A percentile compares a stretch with the other conserved stretches of the same genome.
phyloP scores from a whole-genome alignment of 2,888 invertebrate genomes.

The Malthinus flaveolus region DNA sequence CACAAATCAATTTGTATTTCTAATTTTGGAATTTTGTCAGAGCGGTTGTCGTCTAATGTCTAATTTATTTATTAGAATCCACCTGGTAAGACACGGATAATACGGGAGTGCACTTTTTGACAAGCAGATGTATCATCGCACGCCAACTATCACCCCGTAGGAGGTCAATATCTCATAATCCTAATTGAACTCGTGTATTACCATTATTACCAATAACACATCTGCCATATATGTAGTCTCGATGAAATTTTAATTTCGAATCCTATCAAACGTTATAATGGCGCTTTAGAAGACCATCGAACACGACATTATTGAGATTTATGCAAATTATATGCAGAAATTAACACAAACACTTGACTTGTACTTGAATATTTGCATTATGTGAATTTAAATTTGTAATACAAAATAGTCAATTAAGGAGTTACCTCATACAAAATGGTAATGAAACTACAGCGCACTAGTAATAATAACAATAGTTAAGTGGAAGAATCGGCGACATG shows the following conservation, averaged over 20 bases:
- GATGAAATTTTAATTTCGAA: too few species aligned
- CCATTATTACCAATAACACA: conserved; percentile 18
- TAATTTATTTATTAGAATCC: not conserved
- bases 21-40: too few species aligned
- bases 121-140: conserved; percentile 20
- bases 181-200: conserved; percentile 25
- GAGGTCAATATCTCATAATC: conserved; percentile 20
- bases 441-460: not conserved
- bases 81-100: conserved; percentile 20
- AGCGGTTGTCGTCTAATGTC: too few species aligned
- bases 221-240: conserved; percentile 11
- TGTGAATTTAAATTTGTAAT: too few species aligned
- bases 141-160: conserved; percentile 25
- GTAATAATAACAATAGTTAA: not conserved
- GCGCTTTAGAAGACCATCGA: too few species aligned
- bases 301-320: too few species aligned
- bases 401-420: not conserved
- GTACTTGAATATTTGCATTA: too few species aligned
- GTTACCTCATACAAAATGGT: not conserved
- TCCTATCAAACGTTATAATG: too few species aligned
- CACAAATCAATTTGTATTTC: too few species aligned
- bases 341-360: too few species aligned
- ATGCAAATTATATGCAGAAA: too few species aligned
- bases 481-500: not conserved
- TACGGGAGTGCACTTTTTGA: conserved; percentile 13